Base-by-base conservation (phyloP, 2,113 vertebrate species). In the Microtus oregoni region DNA sequence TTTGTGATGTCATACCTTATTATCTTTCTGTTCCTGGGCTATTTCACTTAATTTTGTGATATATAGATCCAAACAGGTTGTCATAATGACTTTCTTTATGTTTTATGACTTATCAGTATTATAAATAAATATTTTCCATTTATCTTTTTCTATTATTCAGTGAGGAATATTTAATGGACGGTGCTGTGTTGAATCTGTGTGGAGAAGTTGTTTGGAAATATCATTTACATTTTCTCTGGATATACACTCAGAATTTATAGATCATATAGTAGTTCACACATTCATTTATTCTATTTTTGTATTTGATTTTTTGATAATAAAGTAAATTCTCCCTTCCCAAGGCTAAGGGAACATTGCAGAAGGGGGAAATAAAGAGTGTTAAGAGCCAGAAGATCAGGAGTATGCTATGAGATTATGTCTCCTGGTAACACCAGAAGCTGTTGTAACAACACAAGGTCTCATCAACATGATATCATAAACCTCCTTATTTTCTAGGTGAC, bases 231-330 rank as follows among this genome's bases (percentile, higher is more conserved):
- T 87, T 32, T 35, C n/a, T 50, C 3, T 44, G 61, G 11, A 30
- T 44, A 12, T 68, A 11, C 3, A 26, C 12, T 28, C 28, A 55
- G 35, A 52, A 47, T 28, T 28, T 7, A 26, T 77, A 22, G 3
- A 13, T 19, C 11, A 32, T 19, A 13, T 0, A 12, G 2, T 19
- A 28, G 9, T 70, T 88, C 1, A 13, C 13, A 1, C 4, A 44
- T 76, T 63, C 5, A 58, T 20, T 58, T 58, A 20, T 58, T 58
- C 5, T 58, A 58, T 19, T 61, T 82, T 61, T 61, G 35, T 15
- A 38, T 83, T 41, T 83, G 58, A 61, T 63, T 61, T 58, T 28
- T 38, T 83, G 55, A 15, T 28, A 63, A 28, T 83, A 63, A 63
- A 28, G 2, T 28, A 63, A 63, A 14, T 38, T 83, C 13, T 83